Evolutionary conservation across 2,888 invertebrate genomes (phyloP), one percentile per base, ranked within the genome.

Genomic region (Campopleginae sp.): DNA sequence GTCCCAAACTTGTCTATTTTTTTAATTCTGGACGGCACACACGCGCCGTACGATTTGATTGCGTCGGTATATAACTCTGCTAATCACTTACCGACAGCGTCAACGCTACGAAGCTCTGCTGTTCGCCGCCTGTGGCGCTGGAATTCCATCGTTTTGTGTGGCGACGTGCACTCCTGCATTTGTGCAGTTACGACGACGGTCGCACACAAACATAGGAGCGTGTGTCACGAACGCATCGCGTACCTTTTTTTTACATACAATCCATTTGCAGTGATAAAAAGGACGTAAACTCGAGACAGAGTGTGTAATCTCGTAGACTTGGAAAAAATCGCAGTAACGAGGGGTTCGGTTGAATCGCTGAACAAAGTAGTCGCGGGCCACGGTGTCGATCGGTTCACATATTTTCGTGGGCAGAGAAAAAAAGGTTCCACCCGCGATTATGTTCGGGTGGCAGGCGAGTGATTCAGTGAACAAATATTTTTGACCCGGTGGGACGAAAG

Each of bases 401-500:
- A n/a, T 71, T 33, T 71, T 48, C 42, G 51, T 38, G 76, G 38
- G 63, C 23, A 38, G 65, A 63, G 38, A 31, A 31, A 68, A 48
- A 51, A 79, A 78, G 65, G 51, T 66, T 31, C 70, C 46, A 44
- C 70, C 17, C 72, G n/a, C 68, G 74, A 81, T 82, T 44, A 89
- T 88, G 88, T 88, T 85, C 86, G 83, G 87, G 86, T 77, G 84
- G 80, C 75, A 78, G 51, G 74, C 38, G 86, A 90, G 90, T 91
- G 91, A 91, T 90, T 91, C 90, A 90, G 88, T 87, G 88, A 61
- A 84, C 84, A 90, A 88, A 87, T 85, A 88, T 89, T 88, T 79
- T 76, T 68, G 70, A 78, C 54, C 82, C 75, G 74, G 82, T 66
- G 42, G 33, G 80, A 82, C 76, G 84, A 76, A 84, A 86, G 74